Evolutionary conservation across 2,797 vertebrate species (phyloP), one percentile per base, ranked within the genome.

Genomic region (Acanthornis magna): DNA sequence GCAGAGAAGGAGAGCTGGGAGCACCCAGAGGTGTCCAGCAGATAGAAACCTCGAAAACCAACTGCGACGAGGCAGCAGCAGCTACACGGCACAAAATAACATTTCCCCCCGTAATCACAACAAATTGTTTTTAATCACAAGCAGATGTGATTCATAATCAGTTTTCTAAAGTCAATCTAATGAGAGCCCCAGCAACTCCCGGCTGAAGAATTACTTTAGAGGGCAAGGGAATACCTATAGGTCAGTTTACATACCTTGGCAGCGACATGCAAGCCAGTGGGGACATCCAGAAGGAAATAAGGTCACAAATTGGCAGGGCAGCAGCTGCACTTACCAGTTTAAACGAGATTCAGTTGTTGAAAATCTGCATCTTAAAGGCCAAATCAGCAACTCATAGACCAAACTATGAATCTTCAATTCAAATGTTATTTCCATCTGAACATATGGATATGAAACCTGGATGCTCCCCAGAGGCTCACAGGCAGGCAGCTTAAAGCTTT

Each of bases 281-380:
- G 93, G 90, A 96, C 60, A 94, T 76, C 62, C 77, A 95, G 93
- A 86, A 96, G 93, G 90, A 96, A 96, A 95, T 93, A 95, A 95
- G 70, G 94, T 96, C 94, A 96, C 88, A 87, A 91, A 93, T 87
- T 91, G 93, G 92, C 95, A 96, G 81, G 71, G 71, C 42, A 1
- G 88, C 88, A 91, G 88, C 83, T 93, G 84, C 90, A 50, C 57
- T 94, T 57, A 95, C 88, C 90, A 93, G 77, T 92, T 96, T 93
- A 91, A 95, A 90, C 83, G 62, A 92, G 90, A 82, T 74, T 93
- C 1, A 1, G 48, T 92, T 77, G 71, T 73, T 74, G 67, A 92
- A 96, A 93, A 85, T 50, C 86, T 63, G 32, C 45, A 10, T 85
- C 66, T 87, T 88, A 90, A 88, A 94, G 81, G 84, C 93, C 90